These are phyloP conservation scores for Hippocampus barbouri DNA, from an alignment of 2,113 vertebrate genomes.

Conservation along the genomic window DNA sequence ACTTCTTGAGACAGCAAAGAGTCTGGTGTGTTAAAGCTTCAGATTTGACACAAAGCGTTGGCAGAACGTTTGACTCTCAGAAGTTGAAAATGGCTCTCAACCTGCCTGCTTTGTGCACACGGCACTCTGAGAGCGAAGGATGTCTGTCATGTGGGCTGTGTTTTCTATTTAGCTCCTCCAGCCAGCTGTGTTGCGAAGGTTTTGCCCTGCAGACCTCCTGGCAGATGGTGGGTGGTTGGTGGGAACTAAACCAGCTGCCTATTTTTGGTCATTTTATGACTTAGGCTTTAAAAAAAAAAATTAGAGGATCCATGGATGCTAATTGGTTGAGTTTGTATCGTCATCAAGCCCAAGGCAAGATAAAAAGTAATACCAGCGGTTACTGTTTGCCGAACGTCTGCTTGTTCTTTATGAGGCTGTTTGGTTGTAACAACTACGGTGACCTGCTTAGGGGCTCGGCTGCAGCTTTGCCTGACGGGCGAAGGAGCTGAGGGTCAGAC, in stretches of 20 bases:
- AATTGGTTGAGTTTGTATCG: slow-evolving; percentile 26
- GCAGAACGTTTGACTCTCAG: too few species aligned
- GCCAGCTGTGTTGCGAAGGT: slow-evolving; percentile 58
- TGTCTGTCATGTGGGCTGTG: slow-evolving; percentile 36
- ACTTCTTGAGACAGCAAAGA: too few species aligned
- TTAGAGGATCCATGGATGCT: slow-evolving; percentile 31
- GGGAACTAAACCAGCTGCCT: slow-evolving; percentile 50
- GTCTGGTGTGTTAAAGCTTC: too few species aligned
- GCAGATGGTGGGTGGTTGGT: slow-evolving; percentile 59
- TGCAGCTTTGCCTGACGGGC: neutral
- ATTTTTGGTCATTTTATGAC: slow-evolving; percentile 55
- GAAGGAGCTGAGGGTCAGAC: neutral
- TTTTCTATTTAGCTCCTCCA: slow-evolving; percentile 49
- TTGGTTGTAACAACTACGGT: neutral
- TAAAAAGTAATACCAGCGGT: slow-evolving; percentile 4
- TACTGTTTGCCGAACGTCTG: neutral
- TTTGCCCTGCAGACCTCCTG: slow-evolving; percentile 64
- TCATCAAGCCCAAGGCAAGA: neutral
- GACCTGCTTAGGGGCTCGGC: neutral
- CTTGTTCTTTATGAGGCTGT: neutral
- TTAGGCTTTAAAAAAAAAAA: slow-evolving; percentile 40
- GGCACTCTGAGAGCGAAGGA: slow-evolving; percentile 5
- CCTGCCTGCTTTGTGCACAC: neutral
- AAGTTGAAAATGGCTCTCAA: neutral
- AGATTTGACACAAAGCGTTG: too few species aligned